Evolutionary conservation across 2,888 invertebrate genomes (phyloP).

Genomic region (Ophion slaviceki): DNA sequence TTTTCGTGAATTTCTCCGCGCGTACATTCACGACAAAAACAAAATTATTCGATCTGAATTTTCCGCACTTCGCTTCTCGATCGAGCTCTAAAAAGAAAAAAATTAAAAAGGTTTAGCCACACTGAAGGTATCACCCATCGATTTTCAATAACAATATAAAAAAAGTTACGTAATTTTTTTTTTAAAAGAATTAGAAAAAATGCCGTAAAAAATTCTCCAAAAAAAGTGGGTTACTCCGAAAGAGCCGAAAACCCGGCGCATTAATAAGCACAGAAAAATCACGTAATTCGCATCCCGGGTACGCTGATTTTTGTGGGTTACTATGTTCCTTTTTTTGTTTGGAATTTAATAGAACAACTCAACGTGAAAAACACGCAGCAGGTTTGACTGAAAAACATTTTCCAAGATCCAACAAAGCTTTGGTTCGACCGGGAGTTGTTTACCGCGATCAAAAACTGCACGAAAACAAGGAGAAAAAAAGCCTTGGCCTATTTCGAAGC

Average conservation of each 20-base stretch:
- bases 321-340: neutral
- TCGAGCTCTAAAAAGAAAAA: too few species aligned
- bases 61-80: too few species aligned
- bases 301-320: neutral
- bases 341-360: neutral
- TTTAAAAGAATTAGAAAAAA: neutral
- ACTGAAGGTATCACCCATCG: neutral
- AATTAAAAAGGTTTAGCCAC: too few species aligned
- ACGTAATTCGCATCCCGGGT: too few species aligned
- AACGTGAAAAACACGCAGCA: neutral
- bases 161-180: neutral
- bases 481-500: neutral
- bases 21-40: too few species aligned
- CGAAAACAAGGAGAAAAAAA: neutral
- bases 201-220: neutral
- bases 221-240: neutral
- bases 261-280: too few species aligned
- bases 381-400: neutral
- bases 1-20: too few species aligned
- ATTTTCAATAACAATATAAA: neutral
- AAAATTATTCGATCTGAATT: too few species aligned
- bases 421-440: neutral
- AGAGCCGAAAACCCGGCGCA: too few species aligned
- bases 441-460: neutral
- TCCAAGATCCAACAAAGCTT: conserved; percentile 1